Conservation (phyloP, 2,888 invertebrate species). For the Chromoteleia sp. region DNA sequence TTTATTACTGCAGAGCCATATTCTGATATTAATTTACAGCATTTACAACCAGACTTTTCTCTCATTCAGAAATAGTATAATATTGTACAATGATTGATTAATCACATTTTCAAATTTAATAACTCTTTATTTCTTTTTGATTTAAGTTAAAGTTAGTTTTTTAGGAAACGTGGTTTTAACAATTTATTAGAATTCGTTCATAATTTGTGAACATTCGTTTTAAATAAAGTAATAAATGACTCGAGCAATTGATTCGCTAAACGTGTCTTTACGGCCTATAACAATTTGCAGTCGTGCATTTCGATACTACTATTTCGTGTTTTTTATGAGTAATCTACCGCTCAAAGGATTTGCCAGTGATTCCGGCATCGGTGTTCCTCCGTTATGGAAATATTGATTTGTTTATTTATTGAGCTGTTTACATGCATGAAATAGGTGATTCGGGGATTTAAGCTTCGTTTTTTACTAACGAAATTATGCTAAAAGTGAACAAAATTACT, state of each 20-base stretch:
- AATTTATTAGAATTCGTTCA: too few relatives aligned
- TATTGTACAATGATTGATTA: too few relatives aligned
- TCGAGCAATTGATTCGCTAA: conserved; percentile 36
- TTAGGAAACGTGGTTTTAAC: too few relatives aligned
- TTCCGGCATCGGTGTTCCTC: conserved; percentile 29
- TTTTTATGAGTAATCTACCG: conserved; percentile 56
- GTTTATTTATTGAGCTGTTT: conserved; percentile 55
- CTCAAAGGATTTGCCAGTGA: conserved; percentile 58
- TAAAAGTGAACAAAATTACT: background rate
- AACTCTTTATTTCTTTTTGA: too few relatives aligned
- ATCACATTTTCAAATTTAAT: too few relatives aligned
- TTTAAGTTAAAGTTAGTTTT: too few relatives aligned
- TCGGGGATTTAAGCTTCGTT: conserved; percentile 8
- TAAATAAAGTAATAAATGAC: too few relatives aligned
- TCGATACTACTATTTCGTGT: conserved; percentile 39
- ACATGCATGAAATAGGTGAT: conserved; percentile 48
- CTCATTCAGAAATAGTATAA: too few relatives aligned
- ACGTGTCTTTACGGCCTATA: conserved; percentile 39
- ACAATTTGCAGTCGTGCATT: conserved; percentile 35
- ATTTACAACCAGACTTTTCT: too few relatives aligned
- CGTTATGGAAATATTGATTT: conserved; percentile 55
- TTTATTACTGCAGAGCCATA: too few relatives aligned
- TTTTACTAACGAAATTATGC: conserved; percentile 34
- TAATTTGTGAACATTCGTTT: too few relatives aligned
- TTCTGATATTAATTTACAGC: too few relatives aligned